These are phyloP conservation scores for Gastrophysa polygoni DNA, from an alignment of 2,888 invertebrate genomes.

Conservation along the genomic window DNA sequence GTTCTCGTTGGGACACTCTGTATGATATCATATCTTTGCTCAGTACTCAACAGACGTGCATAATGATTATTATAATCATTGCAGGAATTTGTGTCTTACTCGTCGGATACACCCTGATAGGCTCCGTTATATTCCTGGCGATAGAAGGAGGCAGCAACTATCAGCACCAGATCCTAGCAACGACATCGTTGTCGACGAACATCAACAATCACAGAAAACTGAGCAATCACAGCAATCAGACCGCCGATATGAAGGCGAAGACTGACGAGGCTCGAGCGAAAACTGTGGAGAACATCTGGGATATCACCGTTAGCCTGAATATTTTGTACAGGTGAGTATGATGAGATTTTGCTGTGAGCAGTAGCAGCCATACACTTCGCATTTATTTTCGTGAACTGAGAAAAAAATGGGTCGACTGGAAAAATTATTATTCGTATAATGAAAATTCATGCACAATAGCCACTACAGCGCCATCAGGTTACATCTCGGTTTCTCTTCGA, in stretches of 20 bases:
- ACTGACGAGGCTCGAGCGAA: conserved; percentile 67
- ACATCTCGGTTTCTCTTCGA: too few relatives aligned
- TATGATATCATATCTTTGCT: too few relatives aligned
- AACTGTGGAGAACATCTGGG: conserved; percentile 90
- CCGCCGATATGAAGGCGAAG: conserved; percentile 55
- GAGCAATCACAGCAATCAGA: conserved; percentile 52
- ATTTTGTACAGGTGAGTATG: conserved; percentile 71
- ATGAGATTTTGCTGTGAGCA: too few relatives aligned
- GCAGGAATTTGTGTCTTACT: conserved; percentile 76
- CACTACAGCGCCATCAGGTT: too few relatives aligned
- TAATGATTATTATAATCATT: too few relatives aligned
- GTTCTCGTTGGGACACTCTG: too few relatives aligned
- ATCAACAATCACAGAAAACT: conserved; percentile 46
- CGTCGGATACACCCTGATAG: conserved; percentile 77
- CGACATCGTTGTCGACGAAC: conserved; percentile 56
- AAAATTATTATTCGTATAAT: too few relatives aligned
- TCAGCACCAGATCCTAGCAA: conserved; percentile 65
- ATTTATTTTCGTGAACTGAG: too few relatives aligned
- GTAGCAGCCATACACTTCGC: too few relatives aligned
- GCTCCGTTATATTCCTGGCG: conserved; percentile 82
- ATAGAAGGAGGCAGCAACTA: conserved; percentile 75
- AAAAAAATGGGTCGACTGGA: too few relatives aligned
- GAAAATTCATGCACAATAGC: too few relatives aligned
- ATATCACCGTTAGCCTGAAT: conserved; percentile 85
- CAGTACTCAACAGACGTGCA: too few relatives aligned